Conservation (phyloP, 1,140 invertebrate genomes). For the Manduca sexta region DNA sequence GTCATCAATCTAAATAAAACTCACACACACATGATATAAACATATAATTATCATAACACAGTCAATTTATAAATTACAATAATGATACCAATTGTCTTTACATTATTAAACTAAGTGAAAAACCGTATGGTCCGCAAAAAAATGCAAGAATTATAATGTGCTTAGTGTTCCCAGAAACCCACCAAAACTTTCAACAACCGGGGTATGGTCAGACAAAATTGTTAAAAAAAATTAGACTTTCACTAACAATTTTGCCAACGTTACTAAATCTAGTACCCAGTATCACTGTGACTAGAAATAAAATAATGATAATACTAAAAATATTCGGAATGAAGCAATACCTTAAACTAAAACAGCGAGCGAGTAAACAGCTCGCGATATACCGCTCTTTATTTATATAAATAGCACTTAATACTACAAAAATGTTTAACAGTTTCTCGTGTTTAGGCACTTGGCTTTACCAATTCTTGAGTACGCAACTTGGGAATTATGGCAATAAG, state of each 20-base stretch:
- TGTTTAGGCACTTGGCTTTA: neutral
- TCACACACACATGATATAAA: constrained; percentile 46
- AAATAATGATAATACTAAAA: constrained; percentile 21
- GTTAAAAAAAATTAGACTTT: constrained; percentile 9
- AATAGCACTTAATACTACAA: neutral
- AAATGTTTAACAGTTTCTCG: neutral
- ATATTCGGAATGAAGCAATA: constrained; percentile 12
- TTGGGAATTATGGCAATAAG: no score
- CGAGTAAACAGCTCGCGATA: neutral
- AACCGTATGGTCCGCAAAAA: constrained; percentile 20
- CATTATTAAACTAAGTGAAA: constrained; percentile 38
- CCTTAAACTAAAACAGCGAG: constrained; percentile 1
- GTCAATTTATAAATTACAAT: constrained; percentile 59
- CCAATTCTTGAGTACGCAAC: no score
- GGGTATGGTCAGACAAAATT: neutral
- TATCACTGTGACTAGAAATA: constrained; percentile 58
- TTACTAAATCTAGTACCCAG: constrained; percentile 50
- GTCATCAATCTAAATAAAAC: no score
- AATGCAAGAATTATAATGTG: constrained; percentile 5
- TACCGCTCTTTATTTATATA: neutral
- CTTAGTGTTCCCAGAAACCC: no score
- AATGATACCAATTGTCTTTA: constrained; percentile 47
- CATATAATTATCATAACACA: constrained; percentile 66
- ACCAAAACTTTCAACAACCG: constrained; percentile 28
- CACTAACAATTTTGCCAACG: constrained; percentile 10